Evolutionary conservation across 1,140 invertebrate genomes (phyloP).

Genomic region (Caenorhabditis briggsae): DNA sequence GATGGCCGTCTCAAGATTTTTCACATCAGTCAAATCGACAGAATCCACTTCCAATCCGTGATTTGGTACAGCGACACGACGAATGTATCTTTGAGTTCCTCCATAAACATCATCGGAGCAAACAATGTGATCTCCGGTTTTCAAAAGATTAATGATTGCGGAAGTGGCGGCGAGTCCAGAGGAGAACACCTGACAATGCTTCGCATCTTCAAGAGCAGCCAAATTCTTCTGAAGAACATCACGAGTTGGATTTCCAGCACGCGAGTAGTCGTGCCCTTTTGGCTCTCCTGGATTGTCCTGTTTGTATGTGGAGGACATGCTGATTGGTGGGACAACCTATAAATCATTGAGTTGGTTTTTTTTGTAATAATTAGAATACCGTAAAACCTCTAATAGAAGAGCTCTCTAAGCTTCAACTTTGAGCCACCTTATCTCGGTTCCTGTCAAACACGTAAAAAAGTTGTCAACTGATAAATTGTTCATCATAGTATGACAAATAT

Average conservation of each 20-base stretch:
- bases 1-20: conserved; percentile 84
- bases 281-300: conserved; percentile 87
- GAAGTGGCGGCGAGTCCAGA: conserved; percentile 91
- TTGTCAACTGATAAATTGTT: too few relatives aligned
- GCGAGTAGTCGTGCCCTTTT: conserved; percentile 89
- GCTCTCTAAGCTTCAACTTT: too few relatives aligned
- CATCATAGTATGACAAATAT: too few relatives aligned
- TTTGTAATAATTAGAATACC: not conserved
- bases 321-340: conserved; percentile 89
- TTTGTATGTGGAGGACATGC: conserved; percentile 92
- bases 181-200: conserved; percentile 88
- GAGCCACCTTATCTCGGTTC: too few relatives aligned
- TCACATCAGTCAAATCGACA: conserved; percentile 85
- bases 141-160: conserved; percentile 84
- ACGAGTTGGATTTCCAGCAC: conserved; percentile 94
- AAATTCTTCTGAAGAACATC: conserved; percentile 89
- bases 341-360: not conserved
- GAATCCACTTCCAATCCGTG: conserved; percentile 85
- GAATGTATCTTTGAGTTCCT: conserved; percentile 84
- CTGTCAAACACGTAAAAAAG: too few relatives aligned
- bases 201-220: conserved; percentile 89
- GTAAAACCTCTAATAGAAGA: too few relatives aligned
- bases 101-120: conserved; percentile 95
- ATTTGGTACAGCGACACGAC: conserved; percentile 79
- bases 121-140: conserved; percentile 90